Evolutionary conservation across 2,888 invertebrate genomes (phyloP).

Genomic region (Sepiola atlantica): DNA sequence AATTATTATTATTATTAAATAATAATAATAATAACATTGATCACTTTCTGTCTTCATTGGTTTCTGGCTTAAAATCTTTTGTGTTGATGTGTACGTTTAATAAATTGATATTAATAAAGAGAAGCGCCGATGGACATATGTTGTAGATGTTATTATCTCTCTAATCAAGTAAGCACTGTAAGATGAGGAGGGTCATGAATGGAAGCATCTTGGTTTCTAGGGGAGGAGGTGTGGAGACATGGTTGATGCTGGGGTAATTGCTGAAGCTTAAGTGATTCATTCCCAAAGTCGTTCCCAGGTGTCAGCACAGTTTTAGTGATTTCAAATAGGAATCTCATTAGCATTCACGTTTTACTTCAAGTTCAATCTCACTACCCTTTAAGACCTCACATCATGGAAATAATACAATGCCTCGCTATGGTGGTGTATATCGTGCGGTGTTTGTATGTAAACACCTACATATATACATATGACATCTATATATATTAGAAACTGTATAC

Average conservation of each 20-base stretch:
- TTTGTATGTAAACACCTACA: not conserved
- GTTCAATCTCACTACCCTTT: not conserved
- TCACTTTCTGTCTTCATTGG: not conserved
- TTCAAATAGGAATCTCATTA: not conserved
- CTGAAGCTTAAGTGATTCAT: slow-evolving; percentile 19
- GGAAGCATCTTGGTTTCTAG: not conserved
- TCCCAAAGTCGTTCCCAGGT: not conserved
- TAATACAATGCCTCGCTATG: not conserved
- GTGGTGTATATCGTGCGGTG: not conserved
- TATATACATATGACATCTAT: not conserved
- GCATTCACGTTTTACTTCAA: not conserved
- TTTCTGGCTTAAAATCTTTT: not conserved
- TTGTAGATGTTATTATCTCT: not conserved
- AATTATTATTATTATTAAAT: not conserved
- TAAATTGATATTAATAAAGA: slow-evolving; percentile 32
- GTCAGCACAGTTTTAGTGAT: not conserved
- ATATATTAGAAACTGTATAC: too few relatives aligned
- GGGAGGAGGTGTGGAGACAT: not conserved
- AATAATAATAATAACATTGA: not conserved
- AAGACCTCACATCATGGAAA: not conserved
- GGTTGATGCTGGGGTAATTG: slow-evolving; percentile 2
- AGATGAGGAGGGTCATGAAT: not conserved
- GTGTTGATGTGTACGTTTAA: not conserved
- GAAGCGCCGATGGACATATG: not conserved
- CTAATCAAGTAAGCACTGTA: not conserved